phyloP scores from a whole-genome alignment of 2,888 invertebrate genomes.

The Aphodius granarius region DNA sequence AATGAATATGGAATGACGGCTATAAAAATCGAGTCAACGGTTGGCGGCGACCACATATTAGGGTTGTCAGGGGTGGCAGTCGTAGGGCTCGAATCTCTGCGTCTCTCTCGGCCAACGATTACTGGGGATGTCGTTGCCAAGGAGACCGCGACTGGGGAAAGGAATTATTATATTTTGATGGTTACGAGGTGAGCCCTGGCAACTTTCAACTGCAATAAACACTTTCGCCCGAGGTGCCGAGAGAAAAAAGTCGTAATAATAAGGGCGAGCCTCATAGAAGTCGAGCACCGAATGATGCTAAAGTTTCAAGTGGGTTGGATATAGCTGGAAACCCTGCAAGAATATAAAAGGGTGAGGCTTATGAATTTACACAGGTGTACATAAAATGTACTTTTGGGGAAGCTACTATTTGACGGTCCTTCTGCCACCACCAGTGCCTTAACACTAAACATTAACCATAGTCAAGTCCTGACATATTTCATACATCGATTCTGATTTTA shows the following conservation, averaged over 20 bases:
- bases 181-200: slow-evolving; percentile 44
- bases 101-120: slow-evolving; percentile 4
- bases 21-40: slow-evolving; percentile 22
- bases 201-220: slow-evolving; percentile 25
- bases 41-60: slow-evolving; percentile 26
- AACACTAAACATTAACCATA: too few species aligned
- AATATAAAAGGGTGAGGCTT: not conserved
- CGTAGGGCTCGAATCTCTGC: not conserved
- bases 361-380: not conserved
- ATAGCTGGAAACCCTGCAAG: not conserved
- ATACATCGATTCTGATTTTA: too few species aligned
- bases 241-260: not conserved
- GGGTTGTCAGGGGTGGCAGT: slow-evolving; percentile 25
- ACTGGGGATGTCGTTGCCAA: slow-evolving; percentile 37
- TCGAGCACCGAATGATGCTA: not conserved
- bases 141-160: slow-evolving; percentile 44
- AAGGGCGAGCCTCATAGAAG: not conserved
- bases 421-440: not conserved
- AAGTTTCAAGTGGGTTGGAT: not conserved
- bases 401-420: too few species aligned
- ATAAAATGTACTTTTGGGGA: not conserved
- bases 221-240: not conserved
- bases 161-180: slow-evolving; percentile 53
- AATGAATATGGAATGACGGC: slow-evolving; percentile 24
- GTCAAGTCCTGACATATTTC: too few species aligned